These are phyloP conservation scores for Sipha flava DNA, from an alignment of 1,140 invertebrate species.

Conservation along the genomic window DNA sequence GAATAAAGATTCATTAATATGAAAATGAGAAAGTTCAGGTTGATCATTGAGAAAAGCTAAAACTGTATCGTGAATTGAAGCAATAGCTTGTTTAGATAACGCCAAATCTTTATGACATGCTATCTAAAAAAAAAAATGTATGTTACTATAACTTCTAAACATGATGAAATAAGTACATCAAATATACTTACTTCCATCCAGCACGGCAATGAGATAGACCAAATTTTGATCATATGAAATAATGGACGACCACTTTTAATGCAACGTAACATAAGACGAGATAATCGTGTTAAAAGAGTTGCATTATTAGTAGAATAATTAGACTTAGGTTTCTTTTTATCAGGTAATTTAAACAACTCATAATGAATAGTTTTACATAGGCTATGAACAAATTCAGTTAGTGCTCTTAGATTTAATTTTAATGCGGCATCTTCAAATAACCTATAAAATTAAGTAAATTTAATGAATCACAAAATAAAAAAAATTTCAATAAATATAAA, in stretches of 20 bases:
- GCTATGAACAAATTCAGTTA: constrained; percentile 71
- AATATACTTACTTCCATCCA: constrained; percentile 66
- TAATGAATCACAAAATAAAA: neutral
- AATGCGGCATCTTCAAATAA: constrained; percentile 76
- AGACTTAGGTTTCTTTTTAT: constrained; percentile 29
- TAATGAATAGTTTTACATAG: constrained; percentile 72
- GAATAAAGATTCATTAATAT: constrained; percentile 88
- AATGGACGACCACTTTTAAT: constrained; percentile 76
- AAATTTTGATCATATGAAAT: constrained; percentile 78
- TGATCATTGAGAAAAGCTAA: constrained; percentile 80
- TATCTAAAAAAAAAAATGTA: constrained; percentile 51
- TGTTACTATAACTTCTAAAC: neutral
- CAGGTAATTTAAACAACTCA: constrained; percentile 52
- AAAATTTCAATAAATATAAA: neutral
- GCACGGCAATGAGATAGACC: constrained; percentile 82
- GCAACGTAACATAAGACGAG: constrained; percentile 78
- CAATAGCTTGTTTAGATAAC: constrained; percentile 86
- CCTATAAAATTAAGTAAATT: constrained; percentile 42
- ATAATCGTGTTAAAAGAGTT: constrained; percentile 63
- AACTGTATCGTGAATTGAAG: constrained; percentile 85
- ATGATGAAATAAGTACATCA: neutral
- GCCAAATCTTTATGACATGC: constrained; percentile 80
- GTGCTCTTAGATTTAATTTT: constrained; percentile 71
- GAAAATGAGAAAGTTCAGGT: constrained; percentile 81
- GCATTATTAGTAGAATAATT: constrained; percentile 32